phyloP scores from a whole-genome alignment of 35 echinoderm and acorn worm genomes.

The Acanthaster planci region DNA sequence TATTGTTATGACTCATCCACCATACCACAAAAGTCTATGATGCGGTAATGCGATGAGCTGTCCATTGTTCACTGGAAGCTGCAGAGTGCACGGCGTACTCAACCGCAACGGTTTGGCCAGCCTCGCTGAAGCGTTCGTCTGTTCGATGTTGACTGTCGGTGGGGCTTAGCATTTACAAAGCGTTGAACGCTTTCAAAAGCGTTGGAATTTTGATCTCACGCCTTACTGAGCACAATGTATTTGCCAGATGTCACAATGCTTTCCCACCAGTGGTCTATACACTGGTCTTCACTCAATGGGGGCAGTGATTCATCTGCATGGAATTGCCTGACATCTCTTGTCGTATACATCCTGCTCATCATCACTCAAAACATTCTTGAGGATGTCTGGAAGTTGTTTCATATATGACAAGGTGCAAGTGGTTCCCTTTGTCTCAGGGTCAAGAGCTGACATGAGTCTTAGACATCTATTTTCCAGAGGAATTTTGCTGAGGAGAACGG shows the following conservation, averaged over 20 bases:
- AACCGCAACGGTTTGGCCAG: too few relatives aligned
- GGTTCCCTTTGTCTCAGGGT: constrained; percentile 22
- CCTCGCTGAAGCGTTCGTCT: too few relatives aligned
- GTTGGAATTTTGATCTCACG: too few relatives aligned
- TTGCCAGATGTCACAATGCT: not conserved
- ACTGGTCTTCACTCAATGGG: not conserved
- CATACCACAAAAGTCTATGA: too few relatives aligned
- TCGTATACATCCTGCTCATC: not conserved
- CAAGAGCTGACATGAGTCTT: constrained; percentile 13
- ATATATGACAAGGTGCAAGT: constrained; percentile 20
- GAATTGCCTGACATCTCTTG: constrained; percentile 15
- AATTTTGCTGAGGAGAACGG: constrained; percentile 14
- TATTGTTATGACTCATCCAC: too few relatives aligned
- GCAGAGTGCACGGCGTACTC: too few relatives aligned
- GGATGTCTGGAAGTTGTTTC: not conserved
- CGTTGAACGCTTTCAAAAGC: too few relatives aligned
- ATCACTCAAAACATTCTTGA: not conserved
- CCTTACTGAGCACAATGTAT: constrained; percentile 18
- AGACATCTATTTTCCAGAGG: constrained; percentile 24
- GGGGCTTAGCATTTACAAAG: too few relatives aligned
- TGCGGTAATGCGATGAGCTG: too few relatives aligned
- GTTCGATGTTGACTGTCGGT: too few relatives aligned
- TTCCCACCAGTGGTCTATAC: constrained; percentile 29
- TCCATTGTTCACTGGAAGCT: too few relatives aligned
- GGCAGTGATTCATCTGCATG: constrained; percentile 10